These are phyloP conservation scores for Setipinna tenuifilis DNA, from an alignment of 2,797 vertebrate genomes.

Conservation along the genomic window DNA sequence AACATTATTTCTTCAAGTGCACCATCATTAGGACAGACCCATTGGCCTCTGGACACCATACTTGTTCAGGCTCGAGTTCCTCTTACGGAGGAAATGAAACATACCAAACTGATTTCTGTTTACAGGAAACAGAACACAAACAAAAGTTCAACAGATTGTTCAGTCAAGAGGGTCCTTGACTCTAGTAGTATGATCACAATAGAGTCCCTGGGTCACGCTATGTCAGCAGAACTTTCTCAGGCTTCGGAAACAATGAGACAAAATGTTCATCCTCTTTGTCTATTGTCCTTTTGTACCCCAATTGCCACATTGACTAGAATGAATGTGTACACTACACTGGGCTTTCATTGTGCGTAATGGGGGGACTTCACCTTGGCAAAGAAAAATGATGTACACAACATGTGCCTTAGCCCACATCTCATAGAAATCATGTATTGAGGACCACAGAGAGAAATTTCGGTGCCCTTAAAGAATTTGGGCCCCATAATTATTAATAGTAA, in stretches of 20 bases:
- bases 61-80: conserved; percentile 25
- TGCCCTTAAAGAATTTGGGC: too few species aligned
- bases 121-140: conserved; percentile 48
- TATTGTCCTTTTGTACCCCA: neutral
- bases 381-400: conserved; percentile 8
- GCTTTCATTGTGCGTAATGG: neutral
- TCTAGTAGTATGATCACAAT: conserved; percentile 47
- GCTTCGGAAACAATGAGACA: conserved; percentile 47
- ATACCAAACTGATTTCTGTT: conserved; percentile 47
- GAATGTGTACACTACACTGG: neutral
- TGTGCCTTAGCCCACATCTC: neutral
- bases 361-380: neutral
- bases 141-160: conserved; percentile 48
- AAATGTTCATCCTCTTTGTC: neutral
- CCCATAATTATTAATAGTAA: too few species aligned
- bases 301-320: neutral
- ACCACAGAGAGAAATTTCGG: neutral
- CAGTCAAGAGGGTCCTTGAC: conserved; percentile 50
- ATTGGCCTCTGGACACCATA: neutral
- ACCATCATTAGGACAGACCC: neutral
- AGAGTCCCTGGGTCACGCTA: conserved; percentile 38
- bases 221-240: conserved; percentile 47
- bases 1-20: conserved; percentile 12
- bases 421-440: neutral
- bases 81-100: conserved; percentile 44